These are phyloP conservation scores for Galbula dea DNA, from an alignment of 2,113 vertebrate species.

Conservation along the genomic window DNA sequence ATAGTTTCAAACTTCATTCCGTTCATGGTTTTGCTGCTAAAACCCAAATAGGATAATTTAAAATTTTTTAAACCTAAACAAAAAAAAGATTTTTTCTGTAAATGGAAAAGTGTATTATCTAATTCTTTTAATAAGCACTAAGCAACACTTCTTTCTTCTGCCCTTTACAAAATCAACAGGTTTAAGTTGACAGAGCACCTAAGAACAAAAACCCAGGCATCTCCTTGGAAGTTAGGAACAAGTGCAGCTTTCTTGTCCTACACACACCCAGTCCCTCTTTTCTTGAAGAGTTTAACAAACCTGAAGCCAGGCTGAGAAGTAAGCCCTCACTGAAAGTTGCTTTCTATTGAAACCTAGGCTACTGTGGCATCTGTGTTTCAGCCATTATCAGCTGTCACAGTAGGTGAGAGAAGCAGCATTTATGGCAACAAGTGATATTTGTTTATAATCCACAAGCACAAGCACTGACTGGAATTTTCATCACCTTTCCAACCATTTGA, in stretches of 20 bases:
- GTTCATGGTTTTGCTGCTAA: neutral
- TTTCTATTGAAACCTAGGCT: neutral
- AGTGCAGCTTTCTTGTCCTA: neutral
- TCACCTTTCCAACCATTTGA: conserved; percentile 44
- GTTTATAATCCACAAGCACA: conserved; percentile 10
- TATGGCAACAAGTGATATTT: neutral
- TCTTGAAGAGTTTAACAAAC: neutral
- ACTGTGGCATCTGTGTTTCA: neutral
- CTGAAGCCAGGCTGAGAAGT: neutral
- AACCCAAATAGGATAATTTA: neutral
- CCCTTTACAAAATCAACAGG: neutral
- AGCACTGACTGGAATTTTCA: conserved; percentile 11
- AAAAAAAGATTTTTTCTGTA: neutral
- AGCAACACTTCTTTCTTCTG: neutral
- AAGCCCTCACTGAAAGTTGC: neutral
- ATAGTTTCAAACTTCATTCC: neutral
- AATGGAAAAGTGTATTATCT: neutral
- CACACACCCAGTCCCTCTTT: accelerated
- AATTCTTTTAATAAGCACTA: neutral
- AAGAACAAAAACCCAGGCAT: neutral
- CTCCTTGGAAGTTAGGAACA: neutral
- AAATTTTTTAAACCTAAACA: neutral
- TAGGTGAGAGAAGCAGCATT: neutral
- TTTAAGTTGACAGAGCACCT: neutral
- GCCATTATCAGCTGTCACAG: neutral